Evolutionary conservation across 1,140 invertebrate species (phyloP).

Genomic region (Galendromus occidentalis): DNA sequence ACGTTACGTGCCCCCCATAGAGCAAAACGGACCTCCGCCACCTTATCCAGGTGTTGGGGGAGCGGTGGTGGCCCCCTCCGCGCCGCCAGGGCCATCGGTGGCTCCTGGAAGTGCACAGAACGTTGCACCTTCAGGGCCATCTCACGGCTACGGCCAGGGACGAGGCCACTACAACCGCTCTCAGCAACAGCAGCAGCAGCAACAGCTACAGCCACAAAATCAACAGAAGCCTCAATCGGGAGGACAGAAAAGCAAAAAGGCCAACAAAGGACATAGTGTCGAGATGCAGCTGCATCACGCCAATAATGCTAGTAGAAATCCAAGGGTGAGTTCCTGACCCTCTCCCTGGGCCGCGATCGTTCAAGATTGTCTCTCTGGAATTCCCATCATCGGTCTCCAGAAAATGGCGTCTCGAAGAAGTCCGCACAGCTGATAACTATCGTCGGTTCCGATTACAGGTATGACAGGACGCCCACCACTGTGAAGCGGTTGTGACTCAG

Average conservation of each 20-base stretch:
- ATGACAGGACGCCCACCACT: conserved; percentile 11
- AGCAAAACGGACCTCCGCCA: conserved; percentile 21
- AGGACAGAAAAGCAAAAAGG: not conserved
- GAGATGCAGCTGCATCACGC: conserved; percentile 9
- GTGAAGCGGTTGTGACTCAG: conserved; percentile 1
- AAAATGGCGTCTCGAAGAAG: too few species aligned
- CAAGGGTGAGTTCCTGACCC: not conserved
- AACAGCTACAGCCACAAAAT: not conserved
- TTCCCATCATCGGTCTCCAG: too few species aligned
- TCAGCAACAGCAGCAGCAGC: not conserved
- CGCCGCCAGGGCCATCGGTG: conserved; percentile 14
- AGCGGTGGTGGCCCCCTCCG: not conserved
- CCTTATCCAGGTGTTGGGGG: conserved; percentile 21
- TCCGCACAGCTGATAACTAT: too few species aligned
- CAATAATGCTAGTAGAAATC: conserved; percentile 9
- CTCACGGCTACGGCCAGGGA: conserved; percentile 45
- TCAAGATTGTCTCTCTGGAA: too few species aligned
- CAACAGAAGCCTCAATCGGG: not conserved
- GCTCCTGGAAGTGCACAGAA: conserved; percentile 9
- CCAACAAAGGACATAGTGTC: not conserved
- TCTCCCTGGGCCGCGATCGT: too few species aligned
- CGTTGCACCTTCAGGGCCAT: conserved; percentile 29
- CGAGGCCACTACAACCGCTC: conserved; percentile 41
- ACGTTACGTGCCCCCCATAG: not conserved
- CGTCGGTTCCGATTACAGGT: not conserved